Evolutionary conservation across 2,797 vertebrate species (phyloP).

Genomic region (Octomys mimax): DNA sequence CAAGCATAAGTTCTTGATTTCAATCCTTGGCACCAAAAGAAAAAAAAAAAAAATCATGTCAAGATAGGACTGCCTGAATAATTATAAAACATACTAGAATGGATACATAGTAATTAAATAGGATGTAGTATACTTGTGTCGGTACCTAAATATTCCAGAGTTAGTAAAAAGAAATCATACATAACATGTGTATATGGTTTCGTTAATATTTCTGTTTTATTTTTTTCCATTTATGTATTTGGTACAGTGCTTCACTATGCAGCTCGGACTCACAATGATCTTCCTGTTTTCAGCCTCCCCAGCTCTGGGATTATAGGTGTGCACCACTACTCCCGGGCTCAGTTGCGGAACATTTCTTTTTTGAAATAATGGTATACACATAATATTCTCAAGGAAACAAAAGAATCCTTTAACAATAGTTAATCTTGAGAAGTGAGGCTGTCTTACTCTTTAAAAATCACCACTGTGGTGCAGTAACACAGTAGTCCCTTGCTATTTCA

Average conservation of each 20-base stretch:
- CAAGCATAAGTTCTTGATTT: too few relatives aligned
- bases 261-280: too few relatives aligned
- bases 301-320: too few relatives aligned
- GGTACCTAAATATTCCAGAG: background rate
- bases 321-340: too few relatives aligned
- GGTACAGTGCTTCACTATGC: too few relatives aligned
- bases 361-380: background rate
- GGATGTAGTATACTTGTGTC: background rate
- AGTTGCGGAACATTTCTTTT: too few relatives aligned
- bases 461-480: background rate
- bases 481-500: too few relatives aligned
- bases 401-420: background rate
- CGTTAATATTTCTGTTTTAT: background rate
- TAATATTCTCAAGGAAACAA: background rate
- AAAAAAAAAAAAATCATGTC: background rate
- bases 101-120: background rate
- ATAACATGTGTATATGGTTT: background rate
- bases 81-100: background rate
- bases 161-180: background rate
- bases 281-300: too few relatives aligned
- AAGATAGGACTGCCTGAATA: background rate
- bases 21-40: background rate
- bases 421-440: background rate
- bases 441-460: background rate
- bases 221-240: too few relatives aligned